Conservation (phyloP, 2,888 invertebrate genomes). For the Drosophila infuscata region DNA sequence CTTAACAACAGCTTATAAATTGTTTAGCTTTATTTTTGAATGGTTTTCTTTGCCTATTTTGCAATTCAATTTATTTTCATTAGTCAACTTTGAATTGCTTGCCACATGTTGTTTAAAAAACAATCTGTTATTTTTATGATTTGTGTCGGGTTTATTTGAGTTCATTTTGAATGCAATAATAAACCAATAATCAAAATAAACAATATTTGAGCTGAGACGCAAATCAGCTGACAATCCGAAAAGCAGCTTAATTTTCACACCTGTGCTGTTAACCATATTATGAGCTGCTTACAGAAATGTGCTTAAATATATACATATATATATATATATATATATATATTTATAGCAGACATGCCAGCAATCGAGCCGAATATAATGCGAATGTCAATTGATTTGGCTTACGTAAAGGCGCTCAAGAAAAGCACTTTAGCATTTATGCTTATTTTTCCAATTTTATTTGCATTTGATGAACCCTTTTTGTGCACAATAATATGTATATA, state of each 20-base stretch:
- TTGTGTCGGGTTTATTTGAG: slow-evolving; percentile 10
- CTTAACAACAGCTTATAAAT: background rate
- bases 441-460: slow-evolving; percentile 22
- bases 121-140: slow-evolving; percentile 7
- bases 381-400: slow-evolving; percentile 36
- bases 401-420: slow-evolving; percentile 12
- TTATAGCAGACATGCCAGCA: slow-evolving; percentile 3
- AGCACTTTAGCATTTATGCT: slow-evolving; percentile 29
- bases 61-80: background rate
- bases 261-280: slow-evolving; percentile 23
- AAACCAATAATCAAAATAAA: slow-evolving; percentile 29
- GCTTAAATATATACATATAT: background rate
- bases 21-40: background rate
- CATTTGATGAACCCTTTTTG: slow-evolving; percentile 26
- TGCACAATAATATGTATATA: background rate
- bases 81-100: slow-evolving; percentile 1
- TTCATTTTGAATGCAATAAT: slow-evolving; percentile 13
- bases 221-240: slow-evolving; percentile 37
- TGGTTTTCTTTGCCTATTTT: background rate
- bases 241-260: slow-evolving; percentile 60
- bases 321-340: background rate
- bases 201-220: slow-evolving; percentile 28
- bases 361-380: slow-evolving; percentile 8
- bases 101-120: background rate
- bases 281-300: slow-evolving; percentile 18